Evolutionary conservation across 2,888 invertebrate genomes (phyloP).

Genomic region (Nymphalis polychloros): DNA sequence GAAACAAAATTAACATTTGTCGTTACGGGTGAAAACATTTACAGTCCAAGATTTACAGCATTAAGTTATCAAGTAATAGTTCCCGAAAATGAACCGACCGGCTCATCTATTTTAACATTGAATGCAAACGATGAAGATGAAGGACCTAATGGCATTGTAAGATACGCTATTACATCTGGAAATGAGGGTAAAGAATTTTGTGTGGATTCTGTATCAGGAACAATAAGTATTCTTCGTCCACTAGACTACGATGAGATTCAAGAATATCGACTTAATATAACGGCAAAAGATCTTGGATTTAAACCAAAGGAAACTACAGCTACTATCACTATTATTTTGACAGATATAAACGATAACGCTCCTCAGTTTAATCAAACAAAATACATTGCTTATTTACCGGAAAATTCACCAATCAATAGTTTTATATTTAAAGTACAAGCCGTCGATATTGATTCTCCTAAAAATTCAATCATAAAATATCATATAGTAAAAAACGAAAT

Average conservation of each 20-base stretch:
- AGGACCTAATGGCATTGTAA: constrained; percentile 94
- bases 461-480: constrained; percentile 93
- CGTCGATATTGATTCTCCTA: constrained; percentile 92
- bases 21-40: constrained; percentile 91
- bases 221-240: constrained; percentile 88
- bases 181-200: constrained; percentile 90
- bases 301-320: constrained; percentile 89
- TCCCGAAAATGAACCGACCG: constrained; percentile 94
- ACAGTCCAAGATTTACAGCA: constrained; percentile 91
- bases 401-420: constrained; percentile 89
- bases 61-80: constrained; percentile 94
- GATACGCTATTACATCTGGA: constrained; percentile 91
- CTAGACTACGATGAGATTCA: constrained; percentile 93
- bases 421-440: constrained; percentile 89
- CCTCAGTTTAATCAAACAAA: constrained; percentile 90
- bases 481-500: constrained; percentile 87
- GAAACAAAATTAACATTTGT: constrained; percentile 87
- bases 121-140: constrained; percentile 92
- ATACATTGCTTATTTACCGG: constrained; percentile 90
- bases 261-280: constrained; percentile 92
- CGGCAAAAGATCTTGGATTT: constrained; percentile 93
- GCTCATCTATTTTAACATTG: constrained; percentile 91
- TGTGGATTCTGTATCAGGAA: constrained; percentile 89
- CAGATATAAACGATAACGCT: constrained; percentile 96
- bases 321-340: constrained; percentile 91